Evolutionary conservation across 2,888 invertebrate genomes (phyloP).

Genomic region (Celastrina argiolus): DNA sequence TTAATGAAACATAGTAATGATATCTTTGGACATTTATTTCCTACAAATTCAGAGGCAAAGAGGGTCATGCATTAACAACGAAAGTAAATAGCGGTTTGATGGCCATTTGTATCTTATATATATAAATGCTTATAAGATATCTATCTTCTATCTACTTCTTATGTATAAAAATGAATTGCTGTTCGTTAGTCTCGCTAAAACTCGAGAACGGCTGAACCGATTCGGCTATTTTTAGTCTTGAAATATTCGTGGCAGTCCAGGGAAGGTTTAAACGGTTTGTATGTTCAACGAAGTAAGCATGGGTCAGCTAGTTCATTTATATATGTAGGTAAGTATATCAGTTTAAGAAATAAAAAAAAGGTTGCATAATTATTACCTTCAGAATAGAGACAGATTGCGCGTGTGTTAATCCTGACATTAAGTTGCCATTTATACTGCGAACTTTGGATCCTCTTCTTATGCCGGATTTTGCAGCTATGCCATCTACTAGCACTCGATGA

Average conservation of each 20-base stretch:
- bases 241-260: no score
- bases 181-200: no score
- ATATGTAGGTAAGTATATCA: not conserved
- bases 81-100: not conserved
- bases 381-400: conserved; percentile 91
- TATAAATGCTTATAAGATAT: no score
- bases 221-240: no score
- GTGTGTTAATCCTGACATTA: conserved; percentile 90
- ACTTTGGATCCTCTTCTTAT: conserved; percentile 92
- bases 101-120: not conserved
- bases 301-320: no score
- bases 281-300: no score
- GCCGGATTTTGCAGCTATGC: conserved; percentile 92
- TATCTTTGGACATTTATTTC: conserved; percentile 6
- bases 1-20: conserved; percentile 10
- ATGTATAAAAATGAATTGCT: no score
- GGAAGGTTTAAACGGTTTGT: no score
- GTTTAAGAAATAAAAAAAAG: not conserved
- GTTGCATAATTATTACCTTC: conserved; percentile 85
- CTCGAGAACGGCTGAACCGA: no score
- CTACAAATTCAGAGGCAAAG: not conserved
- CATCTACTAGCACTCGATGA: conserved; percentile 90
- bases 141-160: no score
- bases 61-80: not conserved
- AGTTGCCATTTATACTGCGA: conserved; percentile 91